A percentile compares a stretch with the other conserved stretches of the same genome.
Conservation (phyloP, 2,113 vertebrate genomes). For the Notothenia rossii region DNA sequence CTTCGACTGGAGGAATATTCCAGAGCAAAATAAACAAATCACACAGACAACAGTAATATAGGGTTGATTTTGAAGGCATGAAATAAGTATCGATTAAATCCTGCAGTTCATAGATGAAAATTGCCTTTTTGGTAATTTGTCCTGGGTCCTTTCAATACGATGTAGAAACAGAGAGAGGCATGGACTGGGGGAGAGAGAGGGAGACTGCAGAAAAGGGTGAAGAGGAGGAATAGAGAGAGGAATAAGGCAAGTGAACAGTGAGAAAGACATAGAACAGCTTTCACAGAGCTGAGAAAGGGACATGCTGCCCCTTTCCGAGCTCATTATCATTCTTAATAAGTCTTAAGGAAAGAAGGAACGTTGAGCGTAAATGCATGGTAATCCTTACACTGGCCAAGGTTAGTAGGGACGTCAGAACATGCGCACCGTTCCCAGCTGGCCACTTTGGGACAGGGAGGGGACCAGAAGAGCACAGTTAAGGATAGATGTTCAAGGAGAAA, state of each 20-base stretch:
- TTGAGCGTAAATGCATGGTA: slow-evolving; percentile 99
- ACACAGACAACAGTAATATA: slow-evolving; percentile 86
- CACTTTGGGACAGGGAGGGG: slow-evolving; percentile 73
- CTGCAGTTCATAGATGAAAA: slow-evolving; percentile 87
- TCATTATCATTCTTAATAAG: slow-evolving; percentile 99
- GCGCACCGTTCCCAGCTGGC: slow-evolving; percentile 82
- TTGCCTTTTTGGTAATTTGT: slow-evolving; percentile 91
- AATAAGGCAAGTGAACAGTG: slow-evolving; percentile 48
- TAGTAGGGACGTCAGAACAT: slow-evolving; percentile 94
- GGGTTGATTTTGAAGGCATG: slow-evolving; percentile 88
- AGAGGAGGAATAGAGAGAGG: slow-evolving; percentile 36
- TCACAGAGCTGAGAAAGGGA: slow-evolving; percentile 88
- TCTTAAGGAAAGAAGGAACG: slow-evolving; percentile 99
- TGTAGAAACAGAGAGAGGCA: slow-evolving; percentile 59
- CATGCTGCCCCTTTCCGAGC: slow-evolving; percentile 93
- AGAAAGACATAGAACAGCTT: slow-evolving; percentile 79
- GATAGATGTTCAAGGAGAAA: slow-evolving; percentile 80
- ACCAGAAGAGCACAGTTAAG: slow-evolving; percentile 71
- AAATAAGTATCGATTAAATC: slow-evolving; percentile 89
- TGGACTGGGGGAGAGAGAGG: slow-evolving; percentile 4
- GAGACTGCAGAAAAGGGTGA: slow-evolving; percentile 55
- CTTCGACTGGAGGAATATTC: slow-evolving; percentile 87
- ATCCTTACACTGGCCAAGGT: slow-evolving; percentile 99
- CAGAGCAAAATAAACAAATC: slow-evolving; percentile 89
- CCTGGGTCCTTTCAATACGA: slow-evolving; percentile 92